Base-by-base conservation (phyloP, 2,888 invertebrate genomes). In the Penaeus monodon region DNA sequence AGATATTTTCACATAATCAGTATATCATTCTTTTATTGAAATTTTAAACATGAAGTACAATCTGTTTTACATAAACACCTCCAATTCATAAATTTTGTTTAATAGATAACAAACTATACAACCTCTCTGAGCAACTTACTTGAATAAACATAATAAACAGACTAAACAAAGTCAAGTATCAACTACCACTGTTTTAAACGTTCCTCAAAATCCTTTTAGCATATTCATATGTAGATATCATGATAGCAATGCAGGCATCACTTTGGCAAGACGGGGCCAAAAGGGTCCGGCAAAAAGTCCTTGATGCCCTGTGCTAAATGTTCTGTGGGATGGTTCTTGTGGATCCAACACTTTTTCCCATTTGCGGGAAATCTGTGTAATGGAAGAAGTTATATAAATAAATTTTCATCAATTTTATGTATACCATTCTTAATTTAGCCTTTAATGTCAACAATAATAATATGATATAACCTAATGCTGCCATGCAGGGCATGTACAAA, bases 171-270 rank as follows among this genome's bases (percentile, higher is more conserved):
- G 17, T 57, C 57, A 57, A 57, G 57, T 57, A 20, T 57, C 57
- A 57, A 57, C 44, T 44, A 44, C 57, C 57, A 57, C 57, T 17
- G 57, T 17, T 57, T 91, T 91, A n/a, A n/a, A 49, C 90, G 90
- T 86, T 76, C 24, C 88, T 90, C 81, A 97, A 97, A 92, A 96
- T 97, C 88, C 95, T 93, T 93, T 99, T 99, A 90, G 97, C 97
- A 92, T 97, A 97, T 93, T 99, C 99, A 92, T 98, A 99, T 0
- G 97, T 96, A 4, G 98, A 96, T 91, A 99, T 99, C 99, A 99
- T 99, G 63, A 99, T 98, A 1, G 99, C 99, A 93, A 99, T 0
- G 99, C 98, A 2, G 99, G 99, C 20, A 98, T 97, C 4, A 99
- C 98, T 94, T 99, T 99, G 27, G 97, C 95, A 89, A 99, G 93